Percentiles rank a stretch among this genome's conserved stretches.
These are phyloP conservation scores for Thymelicus sylvestris DNA, from an alignment of 2,888 invertebrate species.

Conservation along the genomic window DNA sequence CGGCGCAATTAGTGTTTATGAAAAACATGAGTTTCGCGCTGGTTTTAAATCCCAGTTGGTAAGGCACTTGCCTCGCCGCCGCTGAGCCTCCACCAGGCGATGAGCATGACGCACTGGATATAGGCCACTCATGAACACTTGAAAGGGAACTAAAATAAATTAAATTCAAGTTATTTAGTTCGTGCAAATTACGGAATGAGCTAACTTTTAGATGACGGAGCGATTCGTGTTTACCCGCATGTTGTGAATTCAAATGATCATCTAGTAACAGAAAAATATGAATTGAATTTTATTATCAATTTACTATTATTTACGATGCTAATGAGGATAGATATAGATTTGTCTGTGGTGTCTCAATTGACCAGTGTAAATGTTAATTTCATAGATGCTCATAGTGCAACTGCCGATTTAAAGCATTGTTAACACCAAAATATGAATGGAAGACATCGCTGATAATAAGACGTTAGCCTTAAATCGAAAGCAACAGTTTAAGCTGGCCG, in stretches of 20 bases:
- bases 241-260: neutral
- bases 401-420: neutral
- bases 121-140: neutral
- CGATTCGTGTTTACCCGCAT: neutral
- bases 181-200: neutral
- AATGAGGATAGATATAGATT: no score
- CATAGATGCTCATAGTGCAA: neutral
- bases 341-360: neutral
- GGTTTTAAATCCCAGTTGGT: conserved; percentile 39
- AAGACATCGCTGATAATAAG: neutral
- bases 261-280: neutral
- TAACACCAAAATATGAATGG: neutral
- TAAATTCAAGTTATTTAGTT: neutral
- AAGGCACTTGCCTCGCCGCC: conserved; percentile 13
- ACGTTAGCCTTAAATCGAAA: conserved; percentile 15
- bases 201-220: neutral
- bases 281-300: no score
- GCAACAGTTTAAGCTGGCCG: conserved; percentile 29
- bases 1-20: conserved; percentile 47
- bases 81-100: neutral
- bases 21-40: conserved; percentile 44
- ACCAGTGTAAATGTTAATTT: neutral
- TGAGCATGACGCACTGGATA: neutral
- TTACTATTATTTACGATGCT: no score
- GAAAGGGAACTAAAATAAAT: neutral